phyloP scores from a whole-genome alignment of 2,113 vertebrate genomes.

The Calyptomena viridis region DNA sequence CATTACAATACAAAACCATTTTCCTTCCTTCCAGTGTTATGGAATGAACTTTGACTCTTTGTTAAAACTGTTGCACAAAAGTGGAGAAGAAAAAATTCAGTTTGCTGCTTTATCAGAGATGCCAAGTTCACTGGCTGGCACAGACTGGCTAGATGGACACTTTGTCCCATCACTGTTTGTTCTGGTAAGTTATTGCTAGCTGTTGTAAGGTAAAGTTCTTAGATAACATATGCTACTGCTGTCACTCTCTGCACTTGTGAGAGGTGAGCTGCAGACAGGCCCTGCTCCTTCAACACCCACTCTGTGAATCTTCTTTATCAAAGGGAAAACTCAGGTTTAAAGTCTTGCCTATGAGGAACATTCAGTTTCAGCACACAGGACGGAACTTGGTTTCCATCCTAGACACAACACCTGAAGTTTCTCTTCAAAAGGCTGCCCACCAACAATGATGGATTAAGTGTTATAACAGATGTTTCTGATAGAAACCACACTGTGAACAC shows the following conservation, averaged over 20 bases:
- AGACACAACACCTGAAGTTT: not conserved
- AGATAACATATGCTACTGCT: not conserved
- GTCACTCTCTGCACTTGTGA: not conserved
- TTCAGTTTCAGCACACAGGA: not conserved
- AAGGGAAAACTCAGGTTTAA: not conserved
- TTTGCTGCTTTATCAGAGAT: not conserved
- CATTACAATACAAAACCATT: not conserved
- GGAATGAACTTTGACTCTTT: not conserved
- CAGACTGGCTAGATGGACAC: not conserved
- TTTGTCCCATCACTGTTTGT: constrained; percentile 35
- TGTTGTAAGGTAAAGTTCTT: not conserved
- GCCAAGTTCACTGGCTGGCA: not conserved
- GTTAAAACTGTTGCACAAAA: not conserved
- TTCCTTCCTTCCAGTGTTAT: not conserved
- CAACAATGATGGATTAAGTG: not conserved
- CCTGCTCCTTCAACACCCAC: not conserved
- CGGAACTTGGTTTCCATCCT: not conserved
- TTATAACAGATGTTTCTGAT: not conserved
- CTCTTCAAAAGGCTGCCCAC: not conserved
- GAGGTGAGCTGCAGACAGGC: not conserved
- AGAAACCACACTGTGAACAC: not conserved
- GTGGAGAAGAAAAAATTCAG: not conserved
- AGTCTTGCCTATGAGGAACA: not conserved
- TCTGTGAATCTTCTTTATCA: not conserved
- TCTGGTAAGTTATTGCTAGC: not conserved